Base-by-base conservation (phyloP, 2,113 vertebrate genomes). In the Leptobrachium ailaonicum region DNA sequence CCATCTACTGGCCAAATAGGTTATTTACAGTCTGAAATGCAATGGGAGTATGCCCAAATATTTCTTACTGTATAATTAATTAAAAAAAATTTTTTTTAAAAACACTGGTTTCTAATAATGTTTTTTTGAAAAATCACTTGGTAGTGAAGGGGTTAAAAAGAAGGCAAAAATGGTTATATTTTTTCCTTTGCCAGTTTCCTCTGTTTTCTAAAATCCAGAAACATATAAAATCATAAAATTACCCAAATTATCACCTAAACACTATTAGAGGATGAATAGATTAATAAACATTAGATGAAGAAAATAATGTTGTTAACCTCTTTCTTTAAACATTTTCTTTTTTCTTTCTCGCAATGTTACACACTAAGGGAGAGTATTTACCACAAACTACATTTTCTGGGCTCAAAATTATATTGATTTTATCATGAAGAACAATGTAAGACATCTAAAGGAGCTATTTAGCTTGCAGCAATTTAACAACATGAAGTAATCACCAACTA, bases 391-490 rank as follows among this genome's bases (percentile, higher is more conserved):
- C 71, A 43, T 60, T 69, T 60, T 66, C 42, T 45, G 47, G 40
- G 53, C 14, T 70, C 32, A 62, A 77, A 53, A 54, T 72, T 6
- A 69, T 77, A 77, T 62, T 62, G 54, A 70, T 77, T 77, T 62
- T 62, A 68, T 56, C 2, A 41, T 14, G 45, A 8, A 42, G 41
- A 66, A 7, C 43, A 54, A 76, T 60, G n/a, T 60, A 60, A 77
- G 76, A 60, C 41, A 77, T 77, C 66, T 60, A 40, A 69, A 10
- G 14, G 50, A 12, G 41, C 8, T 69, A 10, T 70, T 77, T 77
- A 77, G 40, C 66, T 69, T 4, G 4, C 50, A 77, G 75, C 66
- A 56, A 40, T 77, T 77, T 77, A 76, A 66, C 62, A 76, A 53
- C 44, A 67, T 60, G 64, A 54, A 66, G 64, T 67, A 60, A 60